Evolutionary conservation across 2,113 vertebrate genomes (phyloP), one percentile per base, ranked within the genome.

Genomic region (Ictidomys tridecemlineatus): DNA sequence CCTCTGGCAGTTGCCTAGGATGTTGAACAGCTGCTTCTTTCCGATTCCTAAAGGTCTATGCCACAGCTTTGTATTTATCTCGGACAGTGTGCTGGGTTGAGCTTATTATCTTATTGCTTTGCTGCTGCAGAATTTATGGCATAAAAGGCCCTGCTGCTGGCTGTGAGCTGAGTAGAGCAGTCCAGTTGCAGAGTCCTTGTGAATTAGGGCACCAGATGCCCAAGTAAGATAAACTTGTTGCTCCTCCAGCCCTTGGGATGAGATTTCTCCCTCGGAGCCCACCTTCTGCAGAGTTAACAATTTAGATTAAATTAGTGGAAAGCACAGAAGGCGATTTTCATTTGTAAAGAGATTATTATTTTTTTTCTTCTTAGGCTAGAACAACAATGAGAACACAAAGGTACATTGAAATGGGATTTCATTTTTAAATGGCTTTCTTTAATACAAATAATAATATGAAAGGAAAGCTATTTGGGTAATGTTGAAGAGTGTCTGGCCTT

Each of bases 281-380:
- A 56, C 77, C 91, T 87, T 98, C 92, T 78, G 56, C 76, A 79
- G 63, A 42, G 6, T 93, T 89, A 95, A 96, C 94, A 73, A 42
- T 95, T 96, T 97, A 93, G 72, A 96, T 97, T 95, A 53, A 96
- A 48, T 97, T 98, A 97, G 51, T 93, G 83, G 67, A 95, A 51
- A 97, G 77, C n/a, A 82, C 63, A 0, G 8, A 78, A 97, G 42
- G 69, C 84, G 89, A 91, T 97, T 98, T 98, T 98, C 96, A 92
- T 97, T 97, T 96, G 94, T 83, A 93, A 96, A 95, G 77, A 72
- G 86, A 95, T 93, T 92, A 92, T 91, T 80, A 89, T 51, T 42
- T 18, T 5, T n/a, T 37, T 89, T 39, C 89, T 97, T 78, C 67
- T 79, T 93, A 82, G 83, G 74, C 39, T 91, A 76, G 94, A 91